Base-by-base conservation (phyloP, 1,140 invertebrate genomes). In the Glomeris maerens region DNA sequence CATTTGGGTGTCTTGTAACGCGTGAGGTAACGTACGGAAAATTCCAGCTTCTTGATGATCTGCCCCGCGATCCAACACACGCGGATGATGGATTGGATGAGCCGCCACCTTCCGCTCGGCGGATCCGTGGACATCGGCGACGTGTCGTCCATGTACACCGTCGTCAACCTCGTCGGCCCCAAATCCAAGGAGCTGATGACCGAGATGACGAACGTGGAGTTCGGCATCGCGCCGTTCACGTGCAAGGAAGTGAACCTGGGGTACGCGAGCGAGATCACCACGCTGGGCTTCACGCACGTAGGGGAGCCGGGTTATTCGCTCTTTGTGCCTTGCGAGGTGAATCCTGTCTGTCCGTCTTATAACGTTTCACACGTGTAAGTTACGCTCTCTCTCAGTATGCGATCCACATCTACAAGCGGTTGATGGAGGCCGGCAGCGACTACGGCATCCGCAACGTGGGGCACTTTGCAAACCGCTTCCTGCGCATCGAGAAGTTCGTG, bases 261-360 rank as follows among this genome's bases (percentile, higher is more conserved):
- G 2, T 64, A 73, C 61, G 74, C 72, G 7, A 72, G 69, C 52
- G 67, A 66, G 27, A 69, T 77, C 17, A 63, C 65, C 49, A 71
- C 72, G 7, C 71, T 77, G 60, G 62, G 72, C 50, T 62, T 78
- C 26, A 75, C 75, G 2, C 75, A 78, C 56, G 71, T 73, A 47
- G 75, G 74, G 45, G 75, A 77, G 59, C 71, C 77, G 57, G 75
- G 75, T 5, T 78, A 72, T 64, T 71, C 75, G 10, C 60, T 77
- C 2, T 78, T 77, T 56, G 68, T 77, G 42, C 75, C 74, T 14
- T 74, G 76, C 50, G 74, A 76, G 63, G 72, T 74, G 57, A 55
- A 5, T 21, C 21, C 7, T 47, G 7, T 7, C 28, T 45, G 4
- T 45, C 20, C 3, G 25, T 23, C 5, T 45, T 45, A 4, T 5